These are phyloP conservation scores for Ctenochaetus hawaiiensis DNA, from an alignment of 2,797 vertebrate genomes.

Conservation along the genomic window DNA sequence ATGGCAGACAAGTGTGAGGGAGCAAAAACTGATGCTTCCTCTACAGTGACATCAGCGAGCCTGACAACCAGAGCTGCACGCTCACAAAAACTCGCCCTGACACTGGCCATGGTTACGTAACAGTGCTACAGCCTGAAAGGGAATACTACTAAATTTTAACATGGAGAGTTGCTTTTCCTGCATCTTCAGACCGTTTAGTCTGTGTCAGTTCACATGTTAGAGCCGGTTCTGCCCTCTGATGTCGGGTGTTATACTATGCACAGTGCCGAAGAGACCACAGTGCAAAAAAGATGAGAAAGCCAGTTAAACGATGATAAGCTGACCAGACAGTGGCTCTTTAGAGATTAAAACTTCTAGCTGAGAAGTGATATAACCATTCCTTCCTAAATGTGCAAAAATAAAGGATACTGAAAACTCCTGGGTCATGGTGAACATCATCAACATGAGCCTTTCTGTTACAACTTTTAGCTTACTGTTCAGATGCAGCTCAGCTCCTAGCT, in stretches of 20 bases:
- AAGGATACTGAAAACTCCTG: background rate
- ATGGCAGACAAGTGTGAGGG: constrained; percentile 18
- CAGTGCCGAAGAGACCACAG: constrained; percentile 10
- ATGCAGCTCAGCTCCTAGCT: background rate
- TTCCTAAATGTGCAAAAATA: background rate
- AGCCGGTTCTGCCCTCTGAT: constrained; percentile 28
- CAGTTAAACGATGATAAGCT: constrained; percentile 20
- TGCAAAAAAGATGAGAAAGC: constrained; percentile 22
- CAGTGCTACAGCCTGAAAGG: constrained; percentile 30
- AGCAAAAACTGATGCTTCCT: constrained; percentile 31
- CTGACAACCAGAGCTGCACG: constrained; percentile 33
- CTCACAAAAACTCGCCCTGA: constrained; percentile 30
- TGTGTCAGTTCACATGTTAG: constrained; percentile 51
- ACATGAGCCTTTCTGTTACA: background rate
- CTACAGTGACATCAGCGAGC: constrained; percentile 39
- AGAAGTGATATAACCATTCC: background rate
- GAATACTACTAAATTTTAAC: constrained; percentile 40
- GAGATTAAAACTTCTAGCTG: constrained; percentile 4
- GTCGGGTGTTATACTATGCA: constrained; percentile 16
- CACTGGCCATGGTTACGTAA: constrained; percentile 51
- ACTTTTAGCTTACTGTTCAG: background rate
- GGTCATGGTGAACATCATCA: background rate
- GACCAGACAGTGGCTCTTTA: constrained; percentile 23
- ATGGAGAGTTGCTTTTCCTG: constrained; percentile 23
- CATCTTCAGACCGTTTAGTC: constrained; percentile 48